Percentiles rank a stretch among this genome's conserved stretches.
Conservation (phyloP, 2,797 vertebrate genomes). For the Myripristis murdjan region DNA sequence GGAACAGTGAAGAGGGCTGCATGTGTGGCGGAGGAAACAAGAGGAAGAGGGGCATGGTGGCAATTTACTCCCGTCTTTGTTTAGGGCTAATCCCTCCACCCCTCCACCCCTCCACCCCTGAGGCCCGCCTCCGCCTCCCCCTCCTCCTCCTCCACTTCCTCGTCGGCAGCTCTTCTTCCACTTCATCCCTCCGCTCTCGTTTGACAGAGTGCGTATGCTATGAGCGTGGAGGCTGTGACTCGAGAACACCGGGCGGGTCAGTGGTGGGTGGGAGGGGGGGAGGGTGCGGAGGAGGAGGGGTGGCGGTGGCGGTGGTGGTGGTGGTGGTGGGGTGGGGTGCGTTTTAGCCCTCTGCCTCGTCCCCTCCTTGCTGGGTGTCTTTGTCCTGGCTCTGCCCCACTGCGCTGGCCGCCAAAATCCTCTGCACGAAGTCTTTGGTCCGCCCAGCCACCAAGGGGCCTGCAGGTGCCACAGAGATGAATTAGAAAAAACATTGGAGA, state of each 20-base stretch:
- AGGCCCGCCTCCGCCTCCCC: no score
- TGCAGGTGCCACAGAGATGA: slow-evolving; percentile 48
- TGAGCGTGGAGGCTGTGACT: slow-evolving; percentile 23
- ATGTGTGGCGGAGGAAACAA: slow-evolving; percentile 50
- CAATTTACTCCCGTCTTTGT: slow-evolving; percentile 49
- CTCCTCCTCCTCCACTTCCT: slow-evolving; percentile 7
- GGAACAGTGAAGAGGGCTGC: slow-evolving; percentile 45
- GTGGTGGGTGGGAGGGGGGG: slow-evolving; percentile 22
- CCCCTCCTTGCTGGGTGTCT: slow-evolving; percentile 52
- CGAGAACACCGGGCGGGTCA: slow-evolving; percentile 22
- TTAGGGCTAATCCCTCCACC: slow-evolving; percentile 35
- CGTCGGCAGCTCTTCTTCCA: slow-evolving; percentile 1
- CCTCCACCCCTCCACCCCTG: no score
- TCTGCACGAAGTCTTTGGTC: slow-evolving; percentile 87
- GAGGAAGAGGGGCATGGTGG: slow-evolving; percentile 34
- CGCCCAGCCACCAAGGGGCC: slow-evolving; percentile 84
- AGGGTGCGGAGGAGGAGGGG: background rate
- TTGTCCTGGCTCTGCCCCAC: slow-evolving; percentile 66
- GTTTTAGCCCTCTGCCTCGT: slow-evolving; percentile 59
- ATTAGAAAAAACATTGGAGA: background rate
- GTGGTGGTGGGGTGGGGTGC: background rate
- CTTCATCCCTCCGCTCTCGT: slow-evolving; percentile 5
- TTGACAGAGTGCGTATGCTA: background rate
- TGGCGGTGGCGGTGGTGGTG: background rate
- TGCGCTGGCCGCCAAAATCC: slow-evolving; percentile 80